A percentile compares a stretch with the other conserved stretches of the same genome.
phyloP scores from a whole-genome alignment of 2,888 invertebrate species.

The Diabrotica balteata region DNA sequence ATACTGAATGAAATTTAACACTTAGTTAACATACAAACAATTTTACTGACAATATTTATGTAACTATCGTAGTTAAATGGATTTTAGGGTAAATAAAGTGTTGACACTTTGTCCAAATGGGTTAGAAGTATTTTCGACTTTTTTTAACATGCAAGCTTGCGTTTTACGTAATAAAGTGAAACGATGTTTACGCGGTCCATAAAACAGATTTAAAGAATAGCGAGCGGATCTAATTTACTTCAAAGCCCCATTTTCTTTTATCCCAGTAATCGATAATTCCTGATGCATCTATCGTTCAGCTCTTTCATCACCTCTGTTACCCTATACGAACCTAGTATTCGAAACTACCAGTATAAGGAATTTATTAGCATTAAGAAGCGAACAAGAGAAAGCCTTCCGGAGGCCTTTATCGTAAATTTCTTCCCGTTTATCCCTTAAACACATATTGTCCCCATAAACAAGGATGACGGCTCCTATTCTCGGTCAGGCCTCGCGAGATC shows the following conservation, averaged over 20 bases:
- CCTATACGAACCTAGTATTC: slow-evolving; percentile 12
- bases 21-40: too few species aligned
- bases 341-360: slow-evolving; percentile 24
- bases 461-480: slow-evolving; percentile 39
- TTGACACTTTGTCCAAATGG: too few species aligned
- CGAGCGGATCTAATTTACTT: background rate
- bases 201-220: background rate
- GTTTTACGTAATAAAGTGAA: too few species aligned
- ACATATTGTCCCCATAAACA: slow-evolving; percentile 40
- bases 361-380: slow-evolving; percentile 32
- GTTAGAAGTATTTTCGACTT: too few species aligned
- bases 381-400: slow-evolving; percentile 32
- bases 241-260: background rate
- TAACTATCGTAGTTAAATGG: too few species aligned
- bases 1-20: too few species aligned
- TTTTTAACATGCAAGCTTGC: too few species aligned
- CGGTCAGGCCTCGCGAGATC: slow-evolving; percentile 36
- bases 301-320: slow-evolving; percentile 6
- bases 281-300: background rate
- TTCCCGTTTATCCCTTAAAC: slow-evolving; percentile 37
- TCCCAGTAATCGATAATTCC: background rate
- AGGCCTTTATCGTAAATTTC: slow-evolving; percentile 36
- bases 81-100: too few species aligned
- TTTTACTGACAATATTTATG: too few species aligned
- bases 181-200: background rate